Evolutionary conservation across 2,888 invertebrate genomes (phyloP).

Genomic region (Phania funesta): DNA sequence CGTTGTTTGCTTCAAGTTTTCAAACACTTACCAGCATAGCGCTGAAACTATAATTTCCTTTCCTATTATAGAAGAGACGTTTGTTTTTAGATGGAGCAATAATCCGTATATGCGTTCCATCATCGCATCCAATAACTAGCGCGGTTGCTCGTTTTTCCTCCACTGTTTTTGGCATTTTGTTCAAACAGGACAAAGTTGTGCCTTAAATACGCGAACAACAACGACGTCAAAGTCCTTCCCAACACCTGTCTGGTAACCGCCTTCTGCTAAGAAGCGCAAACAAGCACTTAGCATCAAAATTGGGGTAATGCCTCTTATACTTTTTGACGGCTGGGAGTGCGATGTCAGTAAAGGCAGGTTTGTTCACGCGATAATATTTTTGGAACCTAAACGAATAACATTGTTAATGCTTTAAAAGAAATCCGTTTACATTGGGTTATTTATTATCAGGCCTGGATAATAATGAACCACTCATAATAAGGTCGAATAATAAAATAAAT

Average conservation of each 20-base stretch:
- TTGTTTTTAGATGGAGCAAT: no score
- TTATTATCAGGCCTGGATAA: no score
- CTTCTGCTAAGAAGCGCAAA: slow-evolving; percentile 1
- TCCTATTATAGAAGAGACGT: no score
- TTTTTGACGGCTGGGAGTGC: slow-evolving; percentile 9
- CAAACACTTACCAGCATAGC: neutral
- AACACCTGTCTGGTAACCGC: neutral
- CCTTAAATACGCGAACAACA: slow-evolving; percentile 34
- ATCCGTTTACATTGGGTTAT: neutral
- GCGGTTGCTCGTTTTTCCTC: slow-evolving; percentile 24
- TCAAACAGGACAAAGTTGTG: no score
- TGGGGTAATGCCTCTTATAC: no score
- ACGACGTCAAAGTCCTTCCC: slow-evolving; percentile 10
- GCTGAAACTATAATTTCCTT: no score
- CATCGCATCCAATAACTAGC: no score
- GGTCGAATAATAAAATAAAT: neutral
- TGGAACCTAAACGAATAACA: neutral
- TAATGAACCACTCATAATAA: neutral
- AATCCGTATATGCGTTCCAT: no score
- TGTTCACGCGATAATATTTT: neutral
- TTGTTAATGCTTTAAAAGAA: neutral
- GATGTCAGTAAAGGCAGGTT: slow-evolving; percentile 6
- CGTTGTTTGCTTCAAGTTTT: no score
- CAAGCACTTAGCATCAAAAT: neutral
- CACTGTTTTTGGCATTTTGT: neutral